Conservation (phyloP, 2,113 vertebrate species). For the Sceloporus tristichus region DNA sequence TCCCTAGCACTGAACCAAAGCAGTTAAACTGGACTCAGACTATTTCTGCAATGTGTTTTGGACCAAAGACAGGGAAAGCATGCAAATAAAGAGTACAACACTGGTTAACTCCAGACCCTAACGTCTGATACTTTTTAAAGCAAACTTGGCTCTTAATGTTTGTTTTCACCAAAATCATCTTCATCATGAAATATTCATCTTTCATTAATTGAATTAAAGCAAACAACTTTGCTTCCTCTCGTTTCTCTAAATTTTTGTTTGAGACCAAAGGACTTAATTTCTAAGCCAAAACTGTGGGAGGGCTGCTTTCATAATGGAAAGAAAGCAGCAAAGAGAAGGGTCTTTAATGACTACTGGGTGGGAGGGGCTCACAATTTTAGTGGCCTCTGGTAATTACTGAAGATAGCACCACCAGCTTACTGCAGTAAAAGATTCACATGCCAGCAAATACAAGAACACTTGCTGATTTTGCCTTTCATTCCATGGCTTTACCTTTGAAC, state of each 20-base stretch:
- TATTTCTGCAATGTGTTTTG: too few relatives aligned
- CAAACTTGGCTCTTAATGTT: background rate
- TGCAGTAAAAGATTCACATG: too few relatives aligned
- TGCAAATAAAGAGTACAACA: background rate
- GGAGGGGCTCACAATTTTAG: background rate
- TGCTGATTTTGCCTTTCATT: too few relatives aligned
- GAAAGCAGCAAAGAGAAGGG: background rate
- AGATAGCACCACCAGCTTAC: too few relatives aligned
- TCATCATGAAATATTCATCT: background rate
- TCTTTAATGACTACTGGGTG: background rate
- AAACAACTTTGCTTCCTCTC: background rate
- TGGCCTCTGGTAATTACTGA: too few relatives aligned
- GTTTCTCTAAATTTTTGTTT: too few relatives aligned
- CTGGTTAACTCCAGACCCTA: background rate
- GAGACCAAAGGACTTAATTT: too few relatives aligned
- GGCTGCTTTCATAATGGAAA: background rate
- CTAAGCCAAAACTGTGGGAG: too few relatives aligned
- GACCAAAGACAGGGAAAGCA: background rate
- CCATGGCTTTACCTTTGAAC: too few relatives aligned
- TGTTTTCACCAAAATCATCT: background rate
- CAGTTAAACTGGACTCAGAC: too few relatives aligned
- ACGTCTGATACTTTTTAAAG: background rate
- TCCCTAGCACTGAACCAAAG: too few relatives aligned
- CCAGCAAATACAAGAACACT: too few relatives aligned
- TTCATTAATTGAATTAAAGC: background rate